Evolutionary conservation across 2,888 invertebrate species (phyloP), one percentile per base, ranked within the genome.

Genomic region (Nomada fucata): DNA sequence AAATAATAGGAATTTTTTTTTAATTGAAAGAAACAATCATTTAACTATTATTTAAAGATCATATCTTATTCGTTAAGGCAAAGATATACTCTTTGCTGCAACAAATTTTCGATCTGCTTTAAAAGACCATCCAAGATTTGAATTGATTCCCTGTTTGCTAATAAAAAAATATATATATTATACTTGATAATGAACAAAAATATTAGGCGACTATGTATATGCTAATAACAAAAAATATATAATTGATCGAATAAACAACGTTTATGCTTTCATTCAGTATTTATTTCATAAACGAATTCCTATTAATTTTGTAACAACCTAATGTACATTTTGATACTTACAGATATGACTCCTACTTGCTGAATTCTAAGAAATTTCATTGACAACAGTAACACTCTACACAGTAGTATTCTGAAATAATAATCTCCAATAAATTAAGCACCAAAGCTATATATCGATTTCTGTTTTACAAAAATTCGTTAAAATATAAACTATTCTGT

Each of bases 1-100:
- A 80, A 79, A 18, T 80, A 80, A 80, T 80, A 80, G 80, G 79
- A 80, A 80, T 67, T 79, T 67, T n/a, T 50, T 50, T 2, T 10
- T 13, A 42, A 52, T 42, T 11, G 57, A 26, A 74, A 23, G 13
- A 36, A 29, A 13, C 1, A 50, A 36, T 50, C 52, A 13, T 57
- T 57, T 36, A 57, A 3, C 7, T 20, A 42, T 57, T 20, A 53
- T 59, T 36, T 52, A 26, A 36, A 68, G 60, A 44, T 0, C 36
- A 5, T 42, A 20, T 15, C 23, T 53, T 52, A 15, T 50, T 18
- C n/a, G 9, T 65, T 59, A 57, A 75, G 23, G 65, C 52, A 44
- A 20, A 50, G 13, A 50, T 26, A 53, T 70, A 69, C 23, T 18
- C 59, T 70, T 18, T 60, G 61, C 63, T 26, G 36, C 23, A 64